phyloP scores from a whole-genome alignment of 1,140 invertebrate species.

The Drosophila gunungcola region DNA sequence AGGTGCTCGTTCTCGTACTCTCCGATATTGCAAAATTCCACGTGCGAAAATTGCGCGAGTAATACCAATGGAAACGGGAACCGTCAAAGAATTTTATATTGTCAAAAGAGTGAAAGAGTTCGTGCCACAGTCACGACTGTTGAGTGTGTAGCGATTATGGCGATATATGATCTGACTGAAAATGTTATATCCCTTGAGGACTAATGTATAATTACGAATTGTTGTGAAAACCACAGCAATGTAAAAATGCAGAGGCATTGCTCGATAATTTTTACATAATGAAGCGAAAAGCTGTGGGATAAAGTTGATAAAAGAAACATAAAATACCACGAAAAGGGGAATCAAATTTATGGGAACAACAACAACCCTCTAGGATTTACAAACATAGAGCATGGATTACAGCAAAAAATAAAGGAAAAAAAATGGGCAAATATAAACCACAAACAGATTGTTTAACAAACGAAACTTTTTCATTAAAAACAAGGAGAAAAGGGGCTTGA shows the following conservation, averaged over 20 bases:
- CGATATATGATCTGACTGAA: conserved; percentile 1
- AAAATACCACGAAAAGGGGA: too few species aligned
- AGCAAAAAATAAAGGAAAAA: too few species aligned
- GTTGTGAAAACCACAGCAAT: conserved; percentile 1
- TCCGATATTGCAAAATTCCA: conserved; percentile 79
- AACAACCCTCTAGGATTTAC: too few species aligned
- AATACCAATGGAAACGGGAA: conserved; percentile 69
- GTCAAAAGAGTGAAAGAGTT: conserved; percentile 24
- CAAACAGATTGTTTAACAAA: too few species aligned
- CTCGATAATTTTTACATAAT: not conserved
- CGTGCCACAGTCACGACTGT: conserved; percentile 16
- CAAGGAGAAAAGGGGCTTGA: too few species aligned
- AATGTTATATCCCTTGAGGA: conserved; percentile 1
- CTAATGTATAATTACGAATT: conserved; percentile 28
- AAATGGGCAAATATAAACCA: too few species aligned
- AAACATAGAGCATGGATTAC: too few species aligned
- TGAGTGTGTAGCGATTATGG: not conserved
- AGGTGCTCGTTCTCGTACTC: conserved; percentile 30
- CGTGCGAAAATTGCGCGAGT: conserved; percentile 80
- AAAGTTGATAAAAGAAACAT: not conserved
- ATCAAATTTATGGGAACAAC: too few species aligned
- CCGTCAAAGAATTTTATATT: conserved; percentile 70
- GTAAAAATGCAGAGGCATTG: not conserved
- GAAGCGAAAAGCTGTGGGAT: not conserved
- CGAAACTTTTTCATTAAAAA: too few species aligned